Base-by-base conservation (phyloP, 2,113 vertebrate genomes). In the Chloropsis hardwickii region DNA sequence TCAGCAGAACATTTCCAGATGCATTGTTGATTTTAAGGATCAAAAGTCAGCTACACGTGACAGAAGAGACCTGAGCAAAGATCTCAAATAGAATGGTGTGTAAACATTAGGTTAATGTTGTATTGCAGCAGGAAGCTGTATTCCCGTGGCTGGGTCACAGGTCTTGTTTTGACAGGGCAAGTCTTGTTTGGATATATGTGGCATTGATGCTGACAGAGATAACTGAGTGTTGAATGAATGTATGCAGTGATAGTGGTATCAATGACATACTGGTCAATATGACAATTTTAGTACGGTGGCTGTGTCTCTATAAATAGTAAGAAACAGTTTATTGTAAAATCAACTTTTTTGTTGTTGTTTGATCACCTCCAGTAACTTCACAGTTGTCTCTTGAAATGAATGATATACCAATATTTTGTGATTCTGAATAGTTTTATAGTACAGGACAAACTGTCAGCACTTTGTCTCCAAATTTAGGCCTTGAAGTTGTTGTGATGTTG, bases 121-220 rank as follows among this genome's bases (percentile, higher is more conserved):
- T 31, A 9, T 45, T 27, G 54, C 33, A 77, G 23, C 80, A 66
- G 91, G 83, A 88, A 91, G 54, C 54, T 57, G 0, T 94, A 54
- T 42, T 96, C 45, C 42, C 69, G 54, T 95, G 83, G 60, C 39
- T 73, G 72, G 81, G 89, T 92, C 95, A 89, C 60, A 84, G 86
- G 89, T 84, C 81, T 51, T 96, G 80, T 91, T 96, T 95, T 88
- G 69, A 88, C 47, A 92, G 60, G 72, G 54, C 54, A 88, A 40
- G 69, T 70, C 47, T 56, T 95, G 93, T 96, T 91, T 92, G 86
- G 33, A 45, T 92, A 71, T 70, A 40, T 27, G 35, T 11, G 16
- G 24, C 20, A 50, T 18, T 60, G 69, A 81, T 95, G 35, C 56
- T 78, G 81, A 29, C 28, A 79, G 50, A 92, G 87, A 72, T 90